Evolutionary conservation across 2,888 invertebrate genomes (phyloP).

Genomic region (Odontothrips loti): DNA sequence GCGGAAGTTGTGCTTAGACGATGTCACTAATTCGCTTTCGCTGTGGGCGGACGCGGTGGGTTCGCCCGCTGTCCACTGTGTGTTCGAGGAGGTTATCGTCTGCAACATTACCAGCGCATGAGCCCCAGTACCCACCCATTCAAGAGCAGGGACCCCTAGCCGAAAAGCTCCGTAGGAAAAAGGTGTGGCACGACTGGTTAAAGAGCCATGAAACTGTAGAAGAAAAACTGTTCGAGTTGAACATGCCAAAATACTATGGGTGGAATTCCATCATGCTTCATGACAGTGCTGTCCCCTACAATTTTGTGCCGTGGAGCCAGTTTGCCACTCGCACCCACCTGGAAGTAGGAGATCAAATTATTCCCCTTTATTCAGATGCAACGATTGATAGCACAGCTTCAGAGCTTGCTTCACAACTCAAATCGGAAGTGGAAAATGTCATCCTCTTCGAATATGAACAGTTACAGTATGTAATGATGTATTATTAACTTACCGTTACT

Average conservation of each 20-base stretch:
- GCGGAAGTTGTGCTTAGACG: background rate
- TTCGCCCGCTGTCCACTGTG: background rate
- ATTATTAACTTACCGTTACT: constrained; percentile 21
- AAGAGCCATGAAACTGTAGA: constrained; percentile 66
- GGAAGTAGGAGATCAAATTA: constrained; percentile 50
- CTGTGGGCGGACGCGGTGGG: background rate
- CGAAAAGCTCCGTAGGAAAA: constrained; percentile 49
- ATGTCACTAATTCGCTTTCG: background rate
- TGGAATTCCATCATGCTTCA: constrained; percentile 60
- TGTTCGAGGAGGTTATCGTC: constrained; percentile 9
- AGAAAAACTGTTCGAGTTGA: constrained; percentile 77
- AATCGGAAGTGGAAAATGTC: constrained; percentile 59
- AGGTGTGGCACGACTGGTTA: constrained; percentile 56
- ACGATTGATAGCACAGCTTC: background rate
- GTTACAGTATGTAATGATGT: constrained; percentile 52
- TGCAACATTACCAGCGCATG: background rate
- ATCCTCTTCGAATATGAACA: constrained; percentile 59
- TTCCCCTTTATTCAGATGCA: constrained; percentile 36
- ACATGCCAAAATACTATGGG: constrained; percentile 79
- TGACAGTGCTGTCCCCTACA: constrained; percentile 61
- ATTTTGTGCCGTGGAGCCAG: constrained; percentile 64
- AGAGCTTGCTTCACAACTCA: constrained; percentile 52
- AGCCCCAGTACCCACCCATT: constrained; percentile 59
- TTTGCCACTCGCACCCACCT: constrained; percentile 74
- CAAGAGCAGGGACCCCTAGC: constrained; percentile 55